Percentiles rank a stretch among this genome's conserved stretches.
Conservation (phyloP, 2,888 invertebrate genomes). For the Lochmaea capreae region DNA sequence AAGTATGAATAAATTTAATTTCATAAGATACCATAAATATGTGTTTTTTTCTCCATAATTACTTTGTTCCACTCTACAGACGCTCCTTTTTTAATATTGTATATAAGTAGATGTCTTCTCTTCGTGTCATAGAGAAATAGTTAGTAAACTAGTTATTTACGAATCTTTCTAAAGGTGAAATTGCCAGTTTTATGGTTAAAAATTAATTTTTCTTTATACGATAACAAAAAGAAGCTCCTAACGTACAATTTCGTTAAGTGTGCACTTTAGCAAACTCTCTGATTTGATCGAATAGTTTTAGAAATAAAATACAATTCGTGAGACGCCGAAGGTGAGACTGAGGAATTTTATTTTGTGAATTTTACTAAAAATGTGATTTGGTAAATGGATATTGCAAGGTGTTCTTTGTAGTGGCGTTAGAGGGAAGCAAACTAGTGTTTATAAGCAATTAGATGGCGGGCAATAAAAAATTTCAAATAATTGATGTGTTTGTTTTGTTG, state of each 20-base stretch:
- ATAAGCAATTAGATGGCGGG: background rate
- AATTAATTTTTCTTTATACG: constrained; percentile 31
- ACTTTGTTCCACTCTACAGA: background rate
- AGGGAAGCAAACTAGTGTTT: background rate
- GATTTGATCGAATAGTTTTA: constrained; percentile 39
- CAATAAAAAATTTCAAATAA: background rate
- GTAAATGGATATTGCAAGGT: background rate
- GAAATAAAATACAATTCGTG: constrained; percentile 38
- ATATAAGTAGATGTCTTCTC: background rate
- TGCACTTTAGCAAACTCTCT: constrained; percentile 44
- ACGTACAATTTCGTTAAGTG: constrained; percentile 46
- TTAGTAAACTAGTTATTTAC: constrained; percentile 30
- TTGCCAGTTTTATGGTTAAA: constrained; percentile 28
- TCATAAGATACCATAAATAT: background rate
- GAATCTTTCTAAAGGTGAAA: constrained; percentile 31
- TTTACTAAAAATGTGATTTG: constrained; percentile 30
- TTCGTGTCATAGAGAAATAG: constrained; percentile 16
- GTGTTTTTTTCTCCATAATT: background rate
- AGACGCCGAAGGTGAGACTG: constrained; percentile 35
- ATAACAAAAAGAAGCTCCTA: constrained; percentile 19
- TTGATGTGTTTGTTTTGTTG: background rate
- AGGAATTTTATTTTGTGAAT: constrained; percentile 18
- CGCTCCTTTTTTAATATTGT: background rate
- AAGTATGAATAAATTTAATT: too few relatives aligned
- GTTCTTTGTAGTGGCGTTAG: background rate